A percentile compares a stretch with the other conserved stretches of the same genome.
phyloP scores from a whole-genome alignment of 1,140 invertebrate genomes.

The Drosophila albomicans region DNA sequence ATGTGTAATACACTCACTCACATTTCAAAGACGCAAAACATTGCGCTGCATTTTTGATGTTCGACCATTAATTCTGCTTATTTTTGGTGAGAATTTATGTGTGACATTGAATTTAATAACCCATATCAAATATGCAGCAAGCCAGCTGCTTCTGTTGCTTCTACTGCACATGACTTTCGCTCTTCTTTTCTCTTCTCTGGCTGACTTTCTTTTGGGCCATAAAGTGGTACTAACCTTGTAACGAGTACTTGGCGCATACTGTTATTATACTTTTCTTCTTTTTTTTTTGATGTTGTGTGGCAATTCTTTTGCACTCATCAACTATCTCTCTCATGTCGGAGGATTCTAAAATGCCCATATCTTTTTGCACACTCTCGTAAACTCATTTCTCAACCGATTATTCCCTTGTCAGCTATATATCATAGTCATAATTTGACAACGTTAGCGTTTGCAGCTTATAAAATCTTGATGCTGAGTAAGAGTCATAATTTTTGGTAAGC shows the following conservation, averaged over 20 bases:
- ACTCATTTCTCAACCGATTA: background rate
- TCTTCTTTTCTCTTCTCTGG: background rate
- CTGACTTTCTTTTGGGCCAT: background rate
- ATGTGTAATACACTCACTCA: too few relatives aligned
- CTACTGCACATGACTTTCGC: background rate
- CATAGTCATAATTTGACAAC: background rate
- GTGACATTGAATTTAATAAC: slow-evolving; percentile 41
- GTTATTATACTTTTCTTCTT: background rate
- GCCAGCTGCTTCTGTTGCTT: too few relatives aligned
- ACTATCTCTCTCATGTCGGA: background rate
- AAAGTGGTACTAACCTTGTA: background rate
- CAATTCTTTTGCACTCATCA: background rate
- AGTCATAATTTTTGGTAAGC: too few relatives aligned
- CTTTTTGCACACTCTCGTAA: background rate
- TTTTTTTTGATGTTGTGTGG: background rate
- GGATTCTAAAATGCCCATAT: background rate
- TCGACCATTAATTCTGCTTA: slow-evolving; percentile 53
- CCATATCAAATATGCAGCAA: slow-evolving; percentile 36
- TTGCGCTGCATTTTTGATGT: slow-evolving; percentile 41
- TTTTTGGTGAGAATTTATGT: slow-evolving; percentile 32
- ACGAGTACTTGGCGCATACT: background rate
- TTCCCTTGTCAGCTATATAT: background rate
- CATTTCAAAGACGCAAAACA: slow-evolving; percentile 38
- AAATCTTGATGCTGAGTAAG: background rate
- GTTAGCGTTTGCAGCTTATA: background rate